Evolutionary conservation across 2,888 invertebrate species (phyloP).

Genomic region (Andrena dorsata): DNA sequence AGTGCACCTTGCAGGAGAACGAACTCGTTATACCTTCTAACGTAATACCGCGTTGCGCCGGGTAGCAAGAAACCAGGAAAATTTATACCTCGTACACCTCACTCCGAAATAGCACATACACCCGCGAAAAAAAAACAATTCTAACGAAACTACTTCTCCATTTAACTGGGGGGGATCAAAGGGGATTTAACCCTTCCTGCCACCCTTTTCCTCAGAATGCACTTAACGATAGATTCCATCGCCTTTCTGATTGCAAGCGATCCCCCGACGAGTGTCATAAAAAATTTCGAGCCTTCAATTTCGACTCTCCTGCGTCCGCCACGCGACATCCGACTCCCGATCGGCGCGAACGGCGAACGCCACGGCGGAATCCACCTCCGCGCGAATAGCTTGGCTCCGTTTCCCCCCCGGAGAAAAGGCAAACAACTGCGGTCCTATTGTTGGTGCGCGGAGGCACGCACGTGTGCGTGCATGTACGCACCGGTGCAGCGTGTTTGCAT

Average conservation of each 20-base stretch:
- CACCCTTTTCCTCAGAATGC: too few relatives aligned
- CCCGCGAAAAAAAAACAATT: neutral
- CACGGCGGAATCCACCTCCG: conserved; percentile 10
- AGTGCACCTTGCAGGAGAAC: conserved; percentile 27
- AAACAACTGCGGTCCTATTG: conserved; percentile 23
- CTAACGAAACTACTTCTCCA: too few relatives aligned
- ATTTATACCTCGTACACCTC: conserved; percentile 29
- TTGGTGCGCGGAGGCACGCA: conserved; percentile 2
- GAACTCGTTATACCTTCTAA: conserved; percentile 29
- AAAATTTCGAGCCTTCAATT: too few relatives aligned
- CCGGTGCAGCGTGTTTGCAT: conserved; percentile 32
- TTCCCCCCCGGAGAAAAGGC: neutral
- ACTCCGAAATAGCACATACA: neutral
- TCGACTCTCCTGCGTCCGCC: neutral
- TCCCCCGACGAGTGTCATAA: too few relatives aligned
- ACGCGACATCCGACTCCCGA: neutral
- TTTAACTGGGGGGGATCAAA: too few relatives aligned
- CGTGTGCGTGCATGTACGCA: conserved; percentile 14
- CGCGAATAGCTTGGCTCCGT: neutral
- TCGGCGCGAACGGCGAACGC: neutral
- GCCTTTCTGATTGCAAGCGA: too few relatives aligned
- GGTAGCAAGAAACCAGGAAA: conserved; percentile 17
- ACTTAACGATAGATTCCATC: too few relatives aligned
- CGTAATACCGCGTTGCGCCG: conserved; percentile 19
- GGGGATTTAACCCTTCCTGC: too few relatives aligned